Evolutionary conservation across 2,888 invertebrate species (phyloP), one percentile per base, ranked within the genome.

Genomic region (Diarsia rubi): DNA sequence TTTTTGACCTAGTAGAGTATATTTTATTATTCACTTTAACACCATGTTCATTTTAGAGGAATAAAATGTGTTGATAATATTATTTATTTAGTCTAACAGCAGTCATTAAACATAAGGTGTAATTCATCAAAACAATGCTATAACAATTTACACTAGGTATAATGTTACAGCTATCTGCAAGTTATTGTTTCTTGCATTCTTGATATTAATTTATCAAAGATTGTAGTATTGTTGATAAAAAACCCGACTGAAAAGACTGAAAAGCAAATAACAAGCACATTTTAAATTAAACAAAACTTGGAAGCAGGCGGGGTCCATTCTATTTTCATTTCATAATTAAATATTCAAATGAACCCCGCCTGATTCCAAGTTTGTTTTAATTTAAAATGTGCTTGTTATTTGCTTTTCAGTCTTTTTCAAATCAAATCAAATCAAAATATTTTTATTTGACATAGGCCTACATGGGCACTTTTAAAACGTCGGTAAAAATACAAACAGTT

Each of bases 21-120:
- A 16, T 69, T 72, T 65, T 67, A 75, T 69, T 80, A 75, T 69
- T 80, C 49, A 71, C 31, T 69, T 11, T 73, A 72, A 64, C 37
- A 65, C 12, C 9, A 0, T 72, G 31, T 76, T 16, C 54, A 66
- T 79, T 83, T 86, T 86, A 83, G 79, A 80, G 86, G 81, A 86
- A 85, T 78, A 83, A 79, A 74, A 54, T 73, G 19, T 65, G 47
- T 47, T 69, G 37, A 60, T 49, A 64, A 60, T 49, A 64, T 63
- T 71, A 14, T 67, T 72, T 66, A 27, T 54, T 74, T 21, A 14
- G 21, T 60, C 21, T 9, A 44, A 57, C 9, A 42, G 8, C 37
- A 12, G 0, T 64, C 60, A 42, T 63, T 70, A 64, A 65, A 70
- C 19, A 52, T n/a, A 11, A 14, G 21, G 14, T 54, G 67, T 47